These are phyloP conservation scores for Suncus etruscus DNA, from an alignment of 2,113 vertebrate species.

Conservation along the genomic window DNA sequence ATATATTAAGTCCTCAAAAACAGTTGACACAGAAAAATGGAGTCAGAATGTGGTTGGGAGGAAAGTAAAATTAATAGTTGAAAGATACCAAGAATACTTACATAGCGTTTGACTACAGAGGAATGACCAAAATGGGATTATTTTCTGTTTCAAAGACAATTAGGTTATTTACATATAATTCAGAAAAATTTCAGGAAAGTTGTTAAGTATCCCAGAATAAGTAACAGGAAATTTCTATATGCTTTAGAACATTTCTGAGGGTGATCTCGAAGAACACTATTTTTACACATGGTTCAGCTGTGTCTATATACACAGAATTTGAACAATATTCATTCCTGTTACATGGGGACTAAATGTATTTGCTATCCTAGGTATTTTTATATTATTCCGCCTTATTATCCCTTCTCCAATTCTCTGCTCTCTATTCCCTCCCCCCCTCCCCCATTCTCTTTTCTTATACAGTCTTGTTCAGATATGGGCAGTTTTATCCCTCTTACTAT, in stretches of 20 bases:
- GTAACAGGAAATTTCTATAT: not conserved
- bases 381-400: not conserved
- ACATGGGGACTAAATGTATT: not conserved
- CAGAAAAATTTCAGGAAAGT: conserved; percentile 39
- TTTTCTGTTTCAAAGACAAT: conserved; percentile 5
- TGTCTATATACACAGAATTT: not conserved
- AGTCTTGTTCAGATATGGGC: too few species aligned
- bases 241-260: conserved; percentile 32
- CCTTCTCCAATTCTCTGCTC: not conserved
- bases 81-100: conserved; percentile 13
- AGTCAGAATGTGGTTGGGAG: not conserved
- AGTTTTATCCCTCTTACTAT: not conserved
- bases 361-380: not conserved
- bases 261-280: not conserved
- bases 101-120: not conserved
- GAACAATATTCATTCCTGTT: not conserved
- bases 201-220: not conserved
- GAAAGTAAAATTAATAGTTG: conserved; percentile 30
- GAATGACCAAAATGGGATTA: conserved; percentile 13
- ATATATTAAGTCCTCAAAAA: conserved; percentile 6
- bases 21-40: not conserved
- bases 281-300: not conserved
- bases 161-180: not conserved
- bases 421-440: not conserved
- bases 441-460: too few species aligned